Percentiles rank a stretch among this genome's conserved stretches.
phyloP scores from a whole-genome alignment of 2,113 vertebrate species.

The Lonchura striata region DNA sequence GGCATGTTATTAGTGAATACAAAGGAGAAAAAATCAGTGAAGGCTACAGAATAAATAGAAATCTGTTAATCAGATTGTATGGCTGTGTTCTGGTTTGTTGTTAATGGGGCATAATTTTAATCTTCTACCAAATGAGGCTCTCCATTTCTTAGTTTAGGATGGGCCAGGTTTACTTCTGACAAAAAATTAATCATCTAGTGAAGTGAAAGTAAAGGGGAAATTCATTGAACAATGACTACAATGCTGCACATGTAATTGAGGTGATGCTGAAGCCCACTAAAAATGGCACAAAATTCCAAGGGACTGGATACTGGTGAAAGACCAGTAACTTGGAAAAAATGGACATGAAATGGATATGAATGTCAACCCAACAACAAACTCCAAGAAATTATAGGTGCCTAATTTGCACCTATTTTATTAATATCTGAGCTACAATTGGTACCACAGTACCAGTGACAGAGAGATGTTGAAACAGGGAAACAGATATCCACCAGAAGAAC shows the following conservation, averaged over 20 bases:
- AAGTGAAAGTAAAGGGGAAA: neutral
- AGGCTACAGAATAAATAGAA: neutral
- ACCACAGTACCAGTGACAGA: neutral
- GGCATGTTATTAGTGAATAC: neutral
- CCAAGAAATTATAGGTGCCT: neutral
- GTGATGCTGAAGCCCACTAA: neutral
- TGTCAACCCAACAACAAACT: neutral
- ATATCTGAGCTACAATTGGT: neutral
- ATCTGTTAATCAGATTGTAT: neutral
- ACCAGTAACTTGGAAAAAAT: neutral
- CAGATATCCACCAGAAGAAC: neutral
- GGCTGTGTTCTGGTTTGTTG: neutral
- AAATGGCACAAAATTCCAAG: neutral
- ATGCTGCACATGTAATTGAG: accelerated
- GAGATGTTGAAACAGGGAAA: neutral
- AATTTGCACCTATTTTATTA: neutral
- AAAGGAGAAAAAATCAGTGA: neutral
- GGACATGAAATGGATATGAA: neutral
- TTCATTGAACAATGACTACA: accelerated
- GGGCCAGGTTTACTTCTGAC: neutral
- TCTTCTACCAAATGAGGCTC: neutral
- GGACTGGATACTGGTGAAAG: neutral
- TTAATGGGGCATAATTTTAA: neutral
- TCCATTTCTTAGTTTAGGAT: neutral
- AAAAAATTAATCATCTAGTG: neutral